A percentile compares a stretch with the other conserved stretches of the same genome.
Evolutionary conservation across 2,113 vertebrate species (phyloP).

Genomic region (Struthio camelus): DNA sequence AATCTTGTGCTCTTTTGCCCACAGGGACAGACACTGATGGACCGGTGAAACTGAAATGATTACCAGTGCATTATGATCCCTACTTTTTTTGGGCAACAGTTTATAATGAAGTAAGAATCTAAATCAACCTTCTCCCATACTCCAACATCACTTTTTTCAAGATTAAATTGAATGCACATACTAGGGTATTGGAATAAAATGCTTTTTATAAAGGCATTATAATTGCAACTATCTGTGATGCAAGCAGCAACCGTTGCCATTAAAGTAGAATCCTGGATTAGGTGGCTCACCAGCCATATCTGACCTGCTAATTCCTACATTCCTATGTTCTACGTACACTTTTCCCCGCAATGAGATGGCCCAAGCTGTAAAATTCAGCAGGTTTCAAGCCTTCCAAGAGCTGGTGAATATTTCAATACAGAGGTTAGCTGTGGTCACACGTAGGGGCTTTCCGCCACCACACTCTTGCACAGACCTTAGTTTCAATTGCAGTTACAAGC

Average conservation of each 20-base stretch:
- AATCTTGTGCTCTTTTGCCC: neutral
- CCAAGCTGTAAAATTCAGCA: neutral
- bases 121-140: neutral
- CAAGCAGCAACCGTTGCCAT: neutral
- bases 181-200: neutral
- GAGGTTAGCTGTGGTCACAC: neutral
- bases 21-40: neutral
- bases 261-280: neutral
- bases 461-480: neutral
- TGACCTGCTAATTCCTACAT: neutral
- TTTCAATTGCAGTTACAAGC: constrained; percentile 34
- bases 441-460: neutral
- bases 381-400: neutral
- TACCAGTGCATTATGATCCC: neutral
- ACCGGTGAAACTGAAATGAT: neutral
- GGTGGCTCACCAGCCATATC: neutral
- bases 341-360: neutral
- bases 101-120: neutral
- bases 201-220: neutral
- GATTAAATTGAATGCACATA: neutral
- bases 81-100: neutral
- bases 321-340: neutral
- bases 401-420: neutral
- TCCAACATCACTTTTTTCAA: neutral
- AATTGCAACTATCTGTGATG: neutral